Evolutionary conservation across 2,888 invertebrate genomes (phyloP).

Genomic region (Muscina levida): DNA sequence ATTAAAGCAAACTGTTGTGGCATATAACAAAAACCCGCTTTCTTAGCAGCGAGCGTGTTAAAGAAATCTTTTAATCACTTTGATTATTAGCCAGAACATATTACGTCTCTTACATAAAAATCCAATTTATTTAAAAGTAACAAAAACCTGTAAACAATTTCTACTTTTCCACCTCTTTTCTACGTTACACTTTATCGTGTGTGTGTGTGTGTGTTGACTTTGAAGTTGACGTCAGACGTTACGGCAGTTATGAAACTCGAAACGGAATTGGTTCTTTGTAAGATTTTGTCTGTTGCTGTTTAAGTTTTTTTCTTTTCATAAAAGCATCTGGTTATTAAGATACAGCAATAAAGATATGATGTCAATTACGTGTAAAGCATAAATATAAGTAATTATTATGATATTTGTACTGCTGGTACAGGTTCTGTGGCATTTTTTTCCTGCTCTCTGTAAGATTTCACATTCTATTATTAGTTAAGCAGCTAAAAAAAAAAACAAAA

Average conservation of each 20-base stretch:
- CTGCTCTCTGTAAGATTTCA: neutral
- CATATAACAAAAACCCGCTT: constrained; percentile 41
- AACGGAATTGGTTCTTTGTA: neutral
- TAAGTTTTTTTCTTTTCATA: neutral
- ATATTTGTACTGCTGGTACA: neutral
- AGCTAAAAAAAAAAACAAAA: neutral
- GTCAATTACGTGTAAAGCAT: constrained; percentile 48
- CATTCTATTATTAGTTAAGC: too few relatives aligned
- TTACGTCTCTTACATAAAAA: neutral
- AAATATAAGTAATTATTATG: neutral
- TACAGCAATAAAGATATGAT: constrained; percentile 47
- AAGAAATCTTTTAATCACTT: constrained; percentile 36
- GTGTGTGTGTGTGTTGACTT: neutral
- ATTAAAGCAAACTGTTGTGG: neutral
- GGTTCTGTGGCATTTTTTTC: too few relatives aligned
- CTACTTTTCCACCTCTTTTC: too few relatives aligned
- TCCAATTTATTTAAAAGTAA: neutral
- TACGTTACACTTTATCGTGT: neutral
- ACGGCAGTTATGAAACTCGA: too few relatives aligned
- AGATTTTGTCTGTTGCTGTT: neutral
- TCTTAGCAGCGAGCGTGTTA: neutral
- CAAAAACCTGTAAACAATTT: neutral
- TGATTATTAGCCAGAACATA: constrained; percentile 23
- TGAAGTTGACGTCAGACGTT: neutral
- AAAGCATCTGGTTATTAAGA: constrained; percentile 48